A percentile compares a stretch with the other conserved stretches of the same genome.
Conservation (phyloP, 2,797 vertebrate species). For the Enteromius anoplus region DNA sequence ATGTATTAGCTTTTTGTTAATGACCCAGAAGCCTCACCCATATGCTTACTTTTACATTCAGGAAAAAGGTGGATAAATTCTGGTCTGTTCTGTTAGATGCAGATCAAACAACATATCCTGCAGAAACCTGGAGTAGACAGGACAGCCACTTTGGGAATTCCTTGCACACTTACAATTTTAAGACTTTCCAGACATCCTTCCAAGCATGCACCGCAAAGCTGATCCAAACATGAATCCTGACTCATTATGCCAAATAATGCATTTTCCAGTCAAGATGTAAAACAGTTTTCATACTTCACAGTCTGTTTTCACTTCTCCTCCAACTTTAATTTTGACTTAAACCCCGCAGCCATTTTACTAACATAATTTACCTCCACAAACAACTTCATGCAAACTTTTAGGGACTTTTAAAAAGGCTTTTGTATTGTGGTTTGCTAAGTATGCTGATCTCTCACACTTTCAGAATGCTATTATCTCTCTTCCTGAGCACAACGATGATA, state of each 20-base stretch:
- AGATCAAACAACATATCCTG: not conserved
- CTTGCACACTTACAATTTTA: slow-evolving; percentile 38
- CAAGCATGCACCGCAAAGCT: slow-evolving; percentile 58
- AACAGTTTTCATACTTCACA: slow-evolving; percentile 45
- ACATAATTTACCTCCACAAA: not conserved
- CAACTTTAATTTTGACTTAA: slow-evolving; percentile 31
- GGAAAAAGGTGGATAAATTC: not conserved
- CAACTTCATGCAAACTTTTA: not conserved
- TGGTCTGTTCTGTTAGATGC: not conserved
- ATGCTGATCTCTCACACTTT: not conserved
- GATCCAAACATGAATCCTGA: slow-evolving; percentile 42
- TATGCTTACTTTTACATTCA: too few species aligned
- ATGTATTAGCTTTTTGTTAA: too few species aligned
- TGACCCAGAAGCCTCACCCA: too few species aligned
- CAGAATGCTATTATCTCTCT: slow-evolving; percentile 18
- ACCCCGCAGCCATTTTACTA: not conserved
- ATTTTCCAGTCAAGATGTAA: slow-evolving; percentile 67
- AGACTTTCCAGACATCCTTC: slow-evolving; percentile 60
- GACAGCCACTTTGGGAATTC: slow-evolving; percentile 55
- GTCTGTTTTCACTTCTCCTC: slow-evolving; percentile 26
- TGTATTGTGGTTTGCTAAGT: not conserved
- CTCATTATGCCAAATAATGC: slow-evolving; percentile 61
- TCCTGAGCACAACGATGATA: slow-evolving; percentile 23
- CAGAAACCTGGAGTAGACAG: slow-evolving; percentile 11
- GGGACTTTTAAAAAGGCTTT: not conserved